Conservation (phyloP, 1,140 invertebrate genomes). For the Diabrotica undecimpunctata region DNA sequence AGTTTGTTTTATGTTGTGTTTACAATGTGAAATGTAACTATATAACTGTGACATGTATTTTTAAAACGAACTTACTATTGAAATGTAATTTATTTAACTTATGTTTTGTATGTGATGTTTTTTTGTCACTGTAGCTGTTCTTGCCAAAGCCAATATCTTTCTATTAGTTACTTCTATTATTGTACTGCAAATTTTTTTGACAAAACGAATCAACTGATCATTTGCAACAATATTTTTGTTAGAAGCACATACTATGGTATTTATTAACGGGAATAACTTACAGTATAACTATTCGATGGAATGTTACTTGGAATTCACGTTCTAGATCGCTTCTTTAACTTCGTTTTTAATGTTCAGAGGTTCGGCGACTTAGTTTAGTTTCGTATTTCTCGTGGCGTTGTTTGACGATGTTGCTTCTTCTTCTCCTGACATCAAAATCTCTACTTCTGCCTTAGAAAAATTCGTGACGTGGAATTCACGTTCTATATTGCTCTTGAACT, state of each 20-base stretch:
- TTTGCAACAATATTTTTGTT: background rate
- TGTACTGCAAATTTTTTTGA: slow-evolving; percentile 45
- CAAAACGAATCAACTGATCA: slow-evolving; percentile 5
- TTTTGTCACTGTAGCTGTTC: slow-evolving; percentile 28
- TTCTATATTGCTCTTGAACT: too few species aligned
- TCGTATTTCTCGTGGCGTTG: too few species aligned
- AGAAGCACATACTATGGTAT: slow-evolving; percentile 5
- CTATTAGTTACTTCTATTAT: slow-evolving; percentile 17
- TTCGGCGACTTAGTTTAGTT: too few species aligned
- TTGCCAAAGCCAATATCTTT: slow-evolving; percentile 28
- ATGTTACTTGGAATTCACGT: too few species aligned
- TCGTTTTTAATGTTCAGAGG: too few species aligned
- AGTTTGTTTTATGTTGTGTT: slow-evolving; percentile 23
- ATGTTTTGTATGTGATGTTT: slow-evolving; percentile 32
- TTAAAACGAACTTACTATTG: slow-evolving; percentile 26
- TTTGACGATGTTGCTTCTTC: too few species aligned
- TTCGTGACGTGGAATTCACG: too few species aligned
- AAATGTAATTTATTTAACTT: slow-evolving; percentile 41
- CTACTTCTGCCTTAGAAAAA: too few species aligned
- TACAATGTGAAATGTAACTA: slow-evolving; percentile 26
- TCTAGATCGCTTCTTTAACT: too few species aligned
- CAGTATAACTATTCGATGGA: too few species aligned
- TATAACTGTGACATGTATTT: slow-evolving; percentile 34
- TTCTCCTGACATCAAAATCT: too few species aligned
- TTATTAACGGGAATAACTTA: too few species aligned